Conservation (phyloP, 2,888 invertebrate species). For the Stenodera caucasica region DNA sequence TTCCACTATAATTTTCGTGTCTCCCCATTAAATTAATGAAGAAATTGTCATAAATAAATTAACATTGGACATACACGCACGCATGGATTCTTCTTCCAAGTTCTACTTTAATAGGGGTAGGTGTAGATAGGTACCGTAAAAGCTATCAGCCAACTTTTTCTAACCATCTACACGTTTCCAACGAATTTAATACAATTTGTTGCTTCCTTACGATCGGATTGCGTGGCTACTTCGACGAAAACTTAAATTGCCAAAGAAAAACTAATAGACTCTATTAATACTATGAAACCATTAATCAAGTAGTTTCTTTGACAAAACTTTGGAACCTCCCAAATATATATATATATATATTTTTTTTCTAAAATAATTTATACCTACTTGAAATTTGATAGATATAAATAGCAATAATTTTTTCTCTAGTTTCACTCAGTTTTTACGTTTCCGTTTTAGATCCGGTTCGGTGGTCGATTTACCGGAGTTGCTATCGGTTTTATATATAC, state of each 20-base stretch:
- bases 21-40: not conserved
- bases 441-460: not conserved
- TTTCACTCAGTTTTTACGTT: not conserved
- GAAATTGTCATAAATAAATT: conserved; percentile 12
- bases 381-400: no score
- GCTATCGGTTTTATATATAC: no score
- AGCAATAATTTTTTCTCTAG: no score
- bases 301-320: no score
- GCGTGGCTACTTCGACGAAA: not conserved
- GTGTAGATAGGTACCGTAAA: conserved; percentile 31
- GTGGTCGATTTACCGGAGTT: not conserved
- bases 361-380: no score
- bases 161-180: conserved; percentile 16
- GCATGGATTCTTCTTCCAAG: conserved; percentile 30
- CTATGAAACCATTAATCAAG: no score
- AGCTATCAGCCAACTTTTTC: conserved; percentile 15
- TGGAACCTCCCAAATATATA: no score
- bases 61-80: conserved; percentile 5
- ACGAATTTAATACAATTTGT: conserved; percentile 26
- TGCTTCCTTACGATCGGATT: conserved; percentile 9
- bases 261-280: not conserved
- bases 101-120: conserved; percentile 32
- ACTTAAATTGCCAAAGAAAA: not conserved
- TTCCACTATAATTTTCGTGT: not conserved
- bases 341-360: no score